Base-by-base conservation (phyloP, 2,888 invertebrate genomes). In the Pachliopta kotzebuea region DNA sequence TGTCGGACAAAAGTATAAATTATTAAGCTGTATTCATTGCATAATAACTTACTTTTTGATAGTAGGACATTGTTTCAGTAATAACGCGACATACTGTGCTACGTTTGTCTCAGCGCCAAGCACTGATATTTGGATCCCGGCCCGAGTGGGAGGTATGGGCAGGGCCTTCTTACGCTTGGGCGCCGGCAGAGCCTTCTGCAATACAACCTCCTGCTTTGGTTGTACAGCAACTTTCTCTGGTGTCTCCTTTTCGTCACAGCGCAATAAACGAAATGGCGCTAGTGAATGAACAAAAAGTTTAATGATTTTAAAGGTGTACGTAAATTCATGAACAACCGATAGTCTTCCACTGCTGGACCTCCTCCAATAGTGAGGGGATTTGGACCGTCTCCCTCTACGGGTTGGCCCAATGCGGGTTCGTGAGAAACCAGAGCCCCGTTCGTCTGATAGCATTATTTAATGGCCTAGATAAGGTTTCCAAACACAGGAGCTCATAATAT, bases 1-100 rank as follows among this genome's bases (percentile, higher is more conserved):
- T 37, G 37, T 14, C 11, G 31, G 45, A n/a, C n/a, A 9, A 14
- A 45, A 45, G 4, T 8, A 18, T 4, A 18, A 45, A 45, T 45
- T 45, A n/a, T 45, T 2, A n/a, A 18, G 45, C 1, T 45, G 1
- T 45, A 45, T n/a, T 45, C 18, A 7, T 45, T 24, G 23, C 23
- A 21, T 8, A 37, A 37, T 73, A 60, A 79, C 88, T 86, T 73
- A 90, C 90, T 86, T 86, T 66, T 85, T 88, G 59, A 90, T 81
- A 68, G 81, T 82, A 2, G 93, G 86, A 69, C 93, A 93, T 70
- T 93, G 93, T 74, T 94, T 93, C 2, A 93, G 77, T 52, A 93
- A 74, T 53, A 93, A 77, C 4, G 93, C 82, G 4, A 91, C 76
- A 31, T 88, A 86, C 66, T 90, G 89, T 0, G 93, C 93, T 63